Evolutionary conservation across 1,140 invertebrate genomes (phyloP).

Genomic region (Trichogramma pretiosum): DNA sequence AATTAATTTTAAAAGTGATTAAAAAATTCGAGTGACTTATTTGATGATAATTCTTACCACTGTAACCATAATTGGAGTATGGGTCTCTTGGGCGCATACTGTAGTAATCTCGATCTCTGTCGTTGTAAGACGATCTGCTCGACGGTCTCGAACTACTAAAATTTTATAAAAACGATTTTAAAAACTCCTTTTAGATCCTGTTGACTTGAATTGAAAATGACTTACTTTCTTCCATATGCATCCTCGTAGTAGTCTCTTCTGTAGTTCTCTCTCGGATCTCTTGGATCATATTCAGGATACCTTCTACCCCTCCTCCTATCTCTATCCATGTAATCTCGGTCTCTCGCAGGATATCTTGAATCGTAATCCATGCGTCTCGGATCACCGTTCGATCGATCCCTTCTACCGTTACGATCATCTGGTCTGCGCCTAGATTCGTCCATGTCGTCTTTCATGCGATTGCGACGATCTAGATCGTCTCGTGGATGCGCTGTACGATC

Average conservation of each 20-base stretch:
- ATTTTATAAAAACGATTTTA: constrained; percentile 2
- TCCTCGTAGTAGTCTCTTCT: constrained; percentile 43
- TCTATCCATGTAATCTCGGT: constrained; percentile 35
- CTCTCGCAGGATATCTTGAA: constrained; percentile 27
- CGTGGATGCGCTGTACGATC: constrained; percentile 32
- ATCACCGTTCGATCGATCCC: constrained; percentile 30
- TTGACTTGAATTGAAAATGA: background rate
- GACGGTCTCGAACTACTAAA: constrained; percentile 42
- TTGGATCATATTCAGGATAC: constrained; percentile 38
- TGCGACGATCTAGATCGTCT: constrained; percentile 34
- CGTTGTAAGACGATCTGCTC: constrained; percentile 48
- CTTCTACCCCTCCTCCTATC: constrained; percentile 33
- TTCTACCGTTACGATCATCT: constrained; percentile 34
- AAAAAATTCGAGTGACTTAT: constrained; percentile 2
- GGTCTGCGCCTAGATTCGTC: constrained; percentile 35
- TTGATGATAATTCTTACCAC: constrained; percentile 24
- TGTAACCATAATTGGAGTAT: constrained; percentile 37
- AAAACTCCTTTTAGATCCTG: background rate
- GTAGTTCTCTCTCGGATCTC: constrained; percentile 32
- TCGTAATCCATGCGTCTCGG: constrained; percentile 31
- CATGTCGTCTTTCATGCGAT: constrained; percentile 37
- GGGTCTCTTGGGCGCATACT: constrained; percentile 36
- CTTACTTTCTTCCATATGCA: constrained; percentile 37
- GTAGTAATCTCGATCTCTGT: constrained; percentile 43
- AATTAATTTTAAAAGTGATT: constrained; percentile 9